Percentiles rank a stretch among this genome's conserved stretches.
Conservation (phyloP, 2,113 vertebrate species). For the Malurus melanocephalus region DNA sequence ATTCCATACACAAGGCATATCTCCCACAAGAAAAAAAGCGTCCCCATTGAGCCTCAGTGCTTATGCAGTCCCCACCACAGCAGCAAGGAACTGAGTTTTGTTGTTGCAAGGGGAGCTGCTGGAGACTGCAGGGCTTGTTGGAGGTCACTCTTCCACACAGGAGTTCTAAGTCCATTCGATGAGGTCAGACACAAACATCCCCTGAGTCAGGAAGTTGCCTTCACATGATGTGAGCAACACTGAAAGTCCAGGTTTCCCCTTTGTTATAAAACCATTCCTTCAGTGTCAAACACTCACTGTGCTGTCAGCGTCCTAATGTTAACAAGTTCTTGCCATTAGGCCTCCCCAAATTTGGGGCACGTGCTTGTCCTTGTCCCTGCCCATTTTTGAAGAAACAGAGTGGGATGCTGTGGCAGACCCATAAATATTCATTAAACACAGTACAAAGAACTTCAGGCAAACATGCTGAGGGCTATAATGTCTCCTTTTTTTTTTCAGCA, state of each 20-base stretch:
- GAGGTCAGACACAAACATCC: background rate
- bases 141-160: background rate
- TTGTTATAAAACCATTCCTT: background rate
- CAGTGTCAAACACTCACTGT: background rate
- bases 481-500: background rate
- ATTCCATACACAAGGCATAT: background rate
- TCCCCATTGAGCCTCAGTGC: background rate
- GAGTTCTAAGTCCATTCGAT: background rate
- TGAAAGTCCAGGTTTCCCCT: background rate
- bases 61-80: background rate
- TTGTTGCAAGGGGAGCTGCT: background rate
- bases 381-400: background rate
- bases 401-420: background rate
- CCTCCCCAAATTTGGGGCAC: background rate
- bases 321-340: background rate
- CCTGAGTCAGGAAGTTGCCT: background rate
- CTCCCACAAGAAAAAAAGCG: background rate
- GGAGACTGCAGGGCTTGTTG: background rate
- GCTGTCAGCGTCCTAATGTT: background rate
- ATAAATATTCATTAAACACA: background rate
- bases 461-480: background rate
- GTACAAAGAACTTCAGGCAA: background rate
- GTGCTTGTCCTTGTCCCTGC: background rate
- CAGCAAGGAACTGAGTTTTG: background rate
- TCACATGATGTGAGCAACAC: background rate